Evolutionary conservation across 92 coral and sea anemone genomes (phyloP).

Genomic region (Parazoanthus darwini): DNA sequence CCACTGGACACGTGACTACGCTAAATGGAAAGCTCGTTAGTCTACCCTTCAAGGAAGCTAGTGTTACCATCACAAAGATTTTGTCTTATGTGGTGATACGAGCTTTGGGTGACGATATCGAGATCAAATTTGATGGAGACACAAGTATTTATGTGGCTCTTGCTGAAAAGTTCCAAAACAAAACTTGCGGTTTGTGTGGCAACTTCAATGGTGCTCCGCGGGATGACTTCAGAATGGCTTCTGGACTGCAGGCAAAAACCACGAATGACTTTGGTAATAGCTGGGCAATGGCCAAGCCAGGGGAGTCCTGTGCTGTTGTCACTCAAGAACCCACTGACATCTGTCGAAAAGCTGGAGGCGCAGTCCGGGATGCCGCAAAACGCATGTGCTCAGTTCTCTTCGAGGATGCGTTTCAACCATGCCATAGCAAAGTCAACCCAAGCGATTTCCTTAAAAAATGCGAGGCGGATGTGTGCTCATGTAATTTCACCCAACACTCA

Average conservation of each 20-base stretch:
- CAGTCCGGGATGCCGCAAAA: constrained; percentile 45
- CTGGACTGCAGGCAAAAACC: constrained; percentile 50
- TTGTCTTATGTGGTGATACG: constrained; percentile 54
- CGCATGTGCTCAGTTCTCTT: constrained; percentile 64
- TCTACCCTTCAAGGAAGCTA: constrained; percentile 69
- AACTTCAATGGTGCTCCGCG: constrained; percentile 69
- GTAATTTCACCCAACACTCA: constrained; percentile 71
- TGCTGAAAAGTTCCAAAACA: constrained; percentile 53
- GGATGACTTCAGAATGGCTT: constrained; percentile 59
- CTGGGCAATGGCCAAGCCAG: constrained; percentile 61
- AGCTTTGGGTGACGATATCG: constrained; percentile 71
- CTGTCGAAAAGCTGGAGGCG: constrained; percentile 53
- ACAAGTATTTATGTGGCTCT: constrained; percentile 61
- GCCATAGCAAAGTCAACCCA: constrained; percentile 63
- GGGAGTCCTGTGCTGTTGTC: constrained; percentile 56
- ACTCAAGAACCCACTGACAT: constrained; percentile 41
- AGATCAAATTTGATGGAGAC: constrained; percentile 68
- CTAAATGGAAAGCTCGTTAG: constrained; percentile 49
- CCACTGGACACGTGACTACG: constrained; percentile 44
- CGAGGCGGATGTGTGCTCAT: constrained; percentile 73
- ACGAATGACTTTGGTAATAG: constrained; percentile 62
- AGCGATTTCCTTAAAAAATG: constrained; percentile 60
- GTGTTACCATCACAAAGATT: constrained; percentile 54
- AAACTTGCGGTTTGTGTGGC: constrained; percentile 79
- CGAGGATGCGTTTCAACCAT: constrained; percentile 52